Percentiles rank a stretch among this genome's conserved stretches.
Evolutionary conservation across 2,888 invertebrate genomes (phyloP).

Genomic region (Conops quadrifasciatus): DNA sequence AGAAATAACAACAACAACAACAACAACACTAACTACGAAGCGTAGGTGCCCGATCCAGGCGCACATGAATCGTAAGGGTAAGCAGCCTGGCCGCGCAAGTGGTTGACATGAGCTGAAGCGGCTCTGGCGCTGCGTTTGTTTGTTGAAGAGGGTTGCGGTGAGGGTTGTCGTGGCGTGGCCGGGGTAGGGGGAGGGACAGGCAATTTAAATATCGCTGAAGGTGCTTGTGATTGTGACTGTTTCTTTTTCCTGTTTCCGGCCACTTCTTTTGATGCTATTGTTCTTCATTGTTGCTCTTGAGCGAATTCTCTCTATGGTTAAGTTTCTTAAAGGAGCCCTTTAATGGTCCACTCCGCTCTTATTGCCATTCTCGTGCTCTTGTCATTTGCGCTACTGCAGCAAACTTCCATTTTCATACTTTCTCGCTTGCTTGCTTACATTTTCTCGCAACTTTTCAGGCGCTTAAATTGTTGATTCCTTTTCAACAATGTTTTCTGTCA

Average conservation of each 20-base stretch:
- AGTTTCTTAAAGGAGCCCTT: not conserved
- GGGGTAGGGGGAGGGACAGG: not conserved
- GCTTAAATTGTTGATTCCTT: slow-evolving; percentile 20
- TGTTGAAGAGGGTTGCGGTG: not conserved
- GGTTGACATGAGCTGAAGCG: not conserved
- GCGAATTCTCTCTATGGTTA: not conserved
- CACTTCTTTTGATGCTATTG: slow-evolving; percentile 10
- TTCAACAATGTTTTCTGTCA: not conserved
- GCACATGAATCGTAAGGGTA: slow-evolving; percentile 1
- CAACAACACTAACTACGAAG: too few relatives aligned
- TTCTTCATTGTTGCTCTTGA: slow-evolving; percentile 12
- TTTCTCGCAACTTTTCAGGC: not conserved
- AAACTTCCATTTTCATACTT: too few relatives aligned
- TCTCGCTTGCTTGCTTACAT: too few relatives aligned
- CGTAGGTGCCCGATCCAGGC: not conserved
- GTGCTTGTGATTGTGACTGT: not conserved
- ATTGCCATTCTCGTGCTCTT: too few relatives aligned
- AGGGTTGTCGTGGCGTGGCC: not conserved
- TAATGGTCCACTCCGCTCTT: too few relatives aligned
- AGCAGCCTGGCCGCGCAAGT: not conserved
- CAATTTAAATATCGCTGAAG: slow-evolving; percentile 14
- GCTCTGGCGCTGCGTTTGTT: not conserved
- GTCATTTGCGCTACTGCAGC: too few relatives aligned
- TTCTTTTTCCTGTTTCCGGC: slow-evolving; percentile 4
- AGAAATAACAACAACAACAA: too few relatives aligned